phyloP scores from a whole-genome alignment of 2,888 invertebrate species.

The Lasius fuliginosus region DNA sequence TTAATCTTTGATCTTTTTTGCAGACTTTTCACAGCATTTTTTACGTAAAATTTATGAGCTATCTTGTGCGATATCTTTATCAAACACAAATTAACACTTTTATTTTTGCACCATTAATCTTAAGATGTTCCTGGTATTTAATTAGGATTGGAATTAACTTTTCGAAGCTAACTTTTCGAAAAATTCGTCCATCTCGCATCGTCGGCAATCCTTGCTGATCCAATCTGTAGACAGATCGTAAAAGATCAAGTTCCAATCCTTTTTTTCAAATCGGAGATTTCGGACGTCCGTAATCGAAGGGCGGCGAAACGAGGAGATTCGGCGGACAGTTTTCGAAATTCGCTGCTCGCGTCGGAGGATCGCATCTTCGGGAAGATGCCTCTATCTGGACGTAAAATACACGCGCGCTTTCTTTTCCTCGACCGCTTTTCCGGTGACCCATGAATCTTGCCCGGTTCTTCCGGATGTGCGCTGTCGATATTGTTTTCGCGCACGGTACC shows the following conservation, averaged over 20 bases:
- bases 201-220: neutral
- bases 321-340: neutral
- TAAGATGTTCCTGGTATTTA: neutral
- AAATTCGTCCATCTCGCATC: neutral
- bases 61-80: neutral
- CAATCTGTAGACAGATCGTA: neutral
- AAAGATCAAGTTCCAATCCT: neutral
- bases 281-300: neutral
- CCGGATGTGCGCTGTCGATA: conserved; percentile 28
- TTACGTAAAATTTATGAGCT: too few relatives aligned
- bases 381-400: conserved; percentile 19
- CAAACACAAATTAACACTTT: too few relatives aligned
- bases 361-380: neutral
- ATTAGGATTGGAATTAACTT: neutral
- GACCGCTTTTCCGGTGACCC: conserved; percentile 6
- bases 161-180: neutral
- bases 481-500: conserved; percentile 44
- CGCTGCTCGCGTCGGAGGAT: conserved; percentile 1
- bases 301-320: neutral
- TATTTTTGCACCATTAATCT: neutral
- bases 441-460: conserved; percentile 42
- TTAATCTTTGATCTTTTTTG: too few relatives aligned
- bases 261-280: neutral
- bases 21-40: too few relatives aligned
- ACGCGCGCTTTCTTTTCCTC: neutral